Conservation (phyloP, 1,140 invertebrate genomes). For the Saxidomus purpurata region DNA sequence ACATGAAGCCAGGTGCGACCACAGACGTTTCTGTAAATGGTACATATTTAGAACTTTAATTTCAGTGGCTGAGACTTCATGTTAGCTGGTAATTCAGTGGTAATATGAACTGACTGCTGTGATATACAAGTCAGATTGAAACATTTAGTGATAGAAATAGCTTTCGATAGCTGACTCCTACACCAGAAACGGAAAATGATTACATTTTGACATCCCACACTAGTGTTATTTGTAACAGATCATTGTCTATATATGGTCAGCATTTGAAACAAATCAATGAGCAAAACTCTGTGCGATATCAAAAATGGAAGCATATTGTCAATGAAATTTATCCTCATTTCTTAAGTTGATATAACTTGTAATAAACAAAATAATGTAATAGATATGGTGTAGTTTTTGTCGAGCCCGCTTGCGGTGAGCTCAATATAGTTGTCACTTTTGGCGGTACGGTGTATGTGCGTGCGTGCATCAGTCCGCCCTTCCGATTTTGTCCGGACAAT, state of each 20-base stretch:
- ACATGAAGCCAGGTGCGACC: too few species aligned
- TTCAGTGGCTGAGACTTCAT: too few species aligned
- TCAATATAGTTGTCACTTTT: too few species aligned
- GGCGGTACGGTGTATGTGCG: too few species aligned
- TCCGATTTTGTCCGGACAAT: too few species aligned
- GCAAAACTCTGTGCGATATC: not conserved
- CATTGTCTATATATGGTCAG: not conserved
- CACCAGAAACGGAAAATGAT: not conserved
- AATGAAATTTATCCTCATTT: not conserved
- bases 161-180: not conserved
- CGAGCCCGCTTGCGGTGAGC: too few species aligned
- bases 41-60: too few species aligned
- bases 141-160: not conserved
- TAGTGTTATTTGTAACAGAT: not conserved
- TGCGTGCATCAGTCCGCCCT: too few species aligned
- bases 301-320: not conserved
- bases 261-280: not conserved
- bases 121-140: not conserved
- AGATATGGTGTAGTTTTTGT: too few species aligned
- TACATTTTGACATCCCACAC: not conserved
- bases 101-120: too few species aligned
- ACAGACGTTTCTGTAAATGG: too few species aligned
- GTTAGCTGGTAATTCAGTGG: too few species aligned
- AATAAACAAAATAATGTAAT: not conserved
- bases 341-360: not conserved